phyloP scores from a whole-genome alignment of 2,888 invertebrate genomes.

The Scaptomyza flava region DNA sequence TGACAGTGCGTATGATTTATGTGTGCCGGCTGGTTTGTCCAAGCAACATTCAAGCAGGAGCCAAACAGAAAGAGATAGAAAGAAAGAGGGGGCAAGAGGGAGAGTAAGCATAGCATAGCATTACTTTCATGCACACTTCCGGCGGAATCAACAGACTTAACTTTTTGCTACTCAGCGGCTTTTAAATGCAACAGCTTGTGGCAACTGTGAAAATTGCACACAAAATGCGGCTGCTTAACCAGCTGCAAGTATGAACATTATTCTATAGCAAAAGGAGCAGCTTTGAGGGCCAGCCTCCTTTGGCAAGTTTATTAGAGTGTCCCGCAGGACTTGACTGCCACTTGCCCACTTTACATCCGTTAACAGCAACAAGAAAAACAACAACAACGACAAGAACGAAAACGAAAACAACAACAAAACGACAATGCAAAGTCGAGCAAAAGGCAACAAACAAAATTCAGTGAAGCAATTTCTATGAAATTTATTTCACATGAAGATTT shows the following conservation, averaged over 20 bases:
- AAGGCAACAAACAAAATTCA: constrained; percentile 81
- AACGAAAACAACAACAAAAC: constrained; percentile 22
- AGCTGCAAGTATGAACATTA: constrained; percentile 9
- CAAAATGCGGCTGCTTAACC: constrained; percentile 37
- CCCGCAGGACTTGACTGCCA: constrained; percentile 68
- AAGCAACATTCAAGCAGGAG: neutral
- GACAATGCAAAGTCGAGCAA: constrained; percentile 64
- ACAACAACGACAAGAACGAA: constrained; percentile 22
- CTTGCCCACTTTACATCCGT: constrained; percentile 72
- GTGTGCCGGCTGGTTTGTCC: constrained; percentile 57
- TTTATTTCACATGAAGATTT: constrained; percentile 85
- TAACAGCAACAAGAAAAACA: constrained; percentile 34
- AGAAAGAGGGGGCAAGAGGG: neutral
- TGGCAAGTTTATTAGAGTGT: constrained; percentile 69
- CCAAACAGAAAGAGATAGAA: neutral
- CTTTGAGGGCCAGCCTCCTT: constrained; percentile 26
- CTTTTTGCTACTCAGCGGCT: constrained; percentile 63
- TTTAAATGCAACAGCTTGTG: constrained; percentile 70
- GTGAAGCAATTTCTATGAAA: constrained; percentile 85
- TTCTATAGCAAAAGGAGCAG: constrained; percentile 2
- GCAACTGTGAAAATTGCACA: constrained; percentile 46
- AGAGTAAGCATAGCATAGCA: constrained; percentile 4
- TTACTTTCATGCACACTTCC: constrained; percentile 67
- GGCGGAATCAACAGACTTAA: constrained; percentile 73
- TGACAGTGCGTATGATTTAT: constrained; percentile 82